These are phyloP conservation scores for Malachius bipustulatus DNA, from an alignment of 2,888 invertebrate species.

Conservation along the genomic window DNA sequence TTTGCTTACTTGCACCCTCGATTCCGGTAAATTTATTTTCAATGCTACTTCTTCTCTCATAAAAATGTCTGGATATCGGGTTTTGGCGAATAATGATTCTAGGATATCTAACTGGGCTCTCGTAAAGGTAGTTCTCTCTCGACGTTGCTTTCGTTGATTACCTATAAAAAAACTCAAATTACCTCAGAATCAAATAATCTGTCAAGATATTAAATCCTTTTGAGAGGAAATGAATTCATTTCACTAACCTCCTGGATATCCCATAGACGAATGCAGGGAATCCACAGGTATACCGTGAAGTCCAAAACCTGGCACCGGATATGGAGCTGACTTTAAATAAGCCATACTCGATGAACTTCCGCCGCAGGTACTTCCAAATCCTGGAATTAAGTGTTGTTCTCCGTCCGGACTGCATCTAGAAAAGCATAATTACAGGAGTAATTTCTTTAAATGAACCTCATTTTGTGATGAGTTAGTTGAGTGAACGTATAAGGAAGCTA, in stretches of 20 bases:
- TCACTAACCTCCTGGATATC: conserved; percentile 45
- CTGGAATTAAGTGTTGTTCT: conserved; percentile 47
- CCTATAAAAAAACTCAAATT: not conserved
- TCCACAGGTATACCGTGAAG: conserved; percentile 49
- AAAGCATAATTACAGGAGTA: too few species aligned
- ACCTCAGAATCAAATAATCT: too few species aligned
- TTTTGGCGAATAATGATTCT: conserved; percentile 88
- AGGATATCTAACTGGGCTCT: conserved; percentile 90
- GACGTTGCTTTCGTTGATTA: conserved; percentile 83
- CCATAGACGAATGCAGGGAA: conserved; percentile 53
- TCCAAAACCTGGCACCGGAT: conserved; percentile 44
- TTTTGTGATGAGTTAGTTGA: too few species aligned
- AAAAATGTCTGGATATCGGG: conserved; percentile 97
- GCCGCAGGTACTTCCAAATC: conserved; percentile 44
- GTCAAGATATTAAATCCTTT: too few species aligned
- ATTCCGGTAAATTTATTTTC: conserved; percentile 95
- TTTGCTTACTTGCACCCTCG: conserved; percentile 85
- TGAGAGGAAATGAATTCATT: conserved; percentile 1
- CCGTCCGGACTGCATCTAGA: conserved; percentile 45
- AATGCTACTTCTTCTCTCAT: conserved; percentile 98
- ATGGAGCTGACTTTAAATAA: conserved; percentile 47
- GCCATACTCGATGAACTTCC: conserved; percentile 43
- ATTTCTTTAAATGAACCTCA: too few species aligned
- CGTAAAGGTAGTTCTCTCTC: conserved; percentile 96
- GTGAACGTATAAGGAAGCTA: too few species aligned